Conservation (phyloP, 2,888 invertebrate species). For the Cetonia aurata region DNA sequence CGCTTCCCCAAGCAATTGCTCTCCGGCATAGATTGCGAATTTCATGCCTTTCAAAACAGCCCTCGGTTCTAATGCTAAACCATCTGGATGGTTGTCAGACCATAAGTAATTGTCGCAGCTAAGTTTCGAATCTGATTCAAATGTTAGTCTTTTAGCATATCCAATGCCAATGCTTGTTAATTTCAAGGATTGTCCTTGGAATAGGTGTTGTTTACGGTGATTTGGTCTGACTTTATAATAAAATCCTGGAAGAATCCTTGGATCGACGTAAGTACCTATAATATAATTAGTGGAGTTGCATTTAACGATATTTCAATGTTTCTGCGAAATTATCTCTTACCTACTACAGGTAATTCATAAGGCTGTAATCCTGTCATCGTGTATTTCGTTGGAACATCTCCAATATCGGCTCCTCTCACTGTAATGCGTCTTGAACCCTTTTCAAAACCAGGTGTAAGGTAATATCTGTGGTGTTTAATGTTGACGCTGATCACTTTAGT, state of each 20-base stretch:
- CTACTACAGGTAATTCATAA: slow-evolving; percentile 76
- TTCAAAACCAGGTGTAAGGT: slow-evolving; percentile 75
- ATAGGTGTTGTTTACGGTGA: slow-evolving; percentile 74
- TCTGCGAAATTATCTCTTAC: slow-evolving; percentile 65
- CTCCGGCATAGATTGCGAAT: slow-evolving; percentile 72
- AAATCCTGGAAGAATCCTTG: slow-evolving; percentile 80
- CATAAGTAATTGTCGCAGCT: slow-evolving; percentile 79
- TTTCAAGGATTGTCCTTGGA: slow-evolving; percentile 74
- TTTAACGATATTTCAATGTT: neutral
- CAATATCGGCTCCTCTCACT: slow-evolving; percentile 73
- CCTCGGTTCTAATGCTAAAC: slow-evolving; percentile 77
- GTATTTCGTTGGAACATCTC: slow-evolving; percentile 76
- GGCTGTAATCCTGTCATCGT: slow-evolving; percentile 74
- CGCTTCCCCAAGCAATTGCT: slow-evolving; percentile 75
- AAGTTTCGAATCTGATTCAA: slow-evolving; percentile 74
- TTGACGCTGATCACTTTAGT: slow-evolving; percentile 72
- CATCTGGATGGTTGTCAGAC: slow-evolving; percentile 82
- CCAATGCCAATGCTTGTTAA: slow-evolving; percentile 79
- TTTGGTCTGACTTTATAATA: slow-evolving; percentile 78
- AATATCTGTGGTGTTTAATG: slow-evolving; percentile 69
- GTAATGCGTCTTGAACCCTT: slow-evolving; percentile 74
- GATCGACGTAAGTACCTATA: slow-evolving; percentile 77
- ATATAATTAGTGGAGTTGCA: slow-evolving; percentile 63
- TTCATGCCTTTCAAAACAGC: slow-evolving; percentile 77
- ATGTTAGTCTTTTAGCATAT: slow-evolving; percentile 82